These are phyloP conservation scores for Perca schrenkii DNA, from an alignment of 2,113 vertebrate species.

Conservation along the genomic window DNA sequence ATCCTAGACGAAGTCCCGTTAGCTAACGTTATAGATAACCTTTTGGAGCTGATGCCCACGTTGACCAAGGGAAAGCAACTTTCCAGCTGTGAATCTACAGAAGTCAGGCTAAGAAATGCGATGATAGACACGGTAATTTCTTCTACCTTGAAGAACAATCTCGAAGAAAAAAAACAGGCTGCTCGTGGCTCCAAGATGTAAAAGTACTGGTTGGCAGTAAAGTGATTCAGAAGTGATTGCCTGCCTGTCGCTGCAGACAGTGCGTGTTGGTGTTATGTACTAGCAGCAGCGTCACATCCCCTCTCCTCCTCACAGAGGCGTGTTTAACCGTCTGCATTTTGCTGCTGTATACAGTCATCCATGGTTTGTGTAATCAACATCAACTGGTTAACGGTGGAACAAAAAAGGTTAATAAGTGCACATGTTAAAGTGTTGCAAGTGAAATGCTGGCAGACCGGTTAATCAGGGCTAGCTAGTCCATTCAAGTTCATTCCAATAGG, in stretches of 20 bases:
- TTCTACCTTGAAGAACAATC: constrained; percentile 50
- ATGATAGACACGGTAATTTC: accelerated
- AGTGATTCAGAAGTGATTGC: constrained; percentile 37
- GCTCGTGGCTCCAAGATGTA: constrained; percentile 35
- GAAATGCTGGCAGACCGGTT: not conserved
- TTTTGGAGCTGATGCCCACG: constrained; percentile 66
- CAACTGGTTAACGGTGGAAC: no score
- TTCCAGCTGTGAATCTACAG: constrained; percentile 34
- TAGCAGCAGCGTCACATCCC: constrained; percentile 75
- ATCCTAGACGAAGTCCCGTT: not conserved
- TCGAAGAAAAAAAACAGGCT: not conserved
- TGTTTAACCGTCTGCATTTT: constrained; percentile 42
- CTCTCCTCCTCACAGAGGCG: constrained; percentile 38
- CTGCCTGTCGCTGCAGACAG: constrained; percentile 44
- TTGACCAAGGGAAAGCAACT: constrained; percentile 62
- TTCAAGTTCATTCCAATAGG: not conserved
- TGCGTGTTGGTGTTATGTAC: constrained; percentile 71
- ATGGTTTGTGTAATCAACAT: no score
- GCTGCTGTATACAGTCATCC: not conserved
- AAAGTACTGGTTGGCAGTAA: constrained; percentile 15
- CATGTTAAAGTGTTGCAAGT: not conserved
- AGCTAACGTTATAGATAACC: constrained; percentile 37
- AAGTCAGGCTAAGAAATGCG: not conserved
- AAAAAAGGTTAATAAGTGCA: not conserved
- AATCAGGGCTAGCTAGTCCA: not conserved